Base-by-base conservation (phyloP, 2,113 vertebrate genomes). In the Aleadryas rufinucha region DNA sequence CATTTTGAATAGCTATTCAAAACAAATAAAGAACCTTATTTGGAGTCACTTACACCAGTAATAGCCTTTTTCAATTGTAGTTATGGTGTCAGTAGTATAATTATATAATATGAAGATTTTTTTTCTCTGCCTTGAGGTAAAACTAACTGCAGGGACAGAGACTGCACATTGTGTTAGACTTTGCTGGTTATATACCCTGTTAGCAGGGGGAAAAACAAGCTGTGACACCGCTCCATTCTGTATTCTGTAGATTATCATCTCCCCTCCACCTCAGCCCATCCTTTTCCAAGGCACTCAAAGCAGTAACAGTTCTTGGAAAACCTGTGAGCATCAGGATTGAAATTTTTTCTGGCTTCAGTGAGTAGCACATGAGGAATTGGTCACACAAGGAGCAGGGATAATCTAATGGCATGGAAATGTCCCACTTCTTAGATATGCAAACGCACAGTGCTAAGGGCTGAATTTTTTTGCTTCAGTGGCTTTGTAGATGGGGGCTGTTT, bases 11-110 rank as follows among this genome's bases (percentile, higher is more conserved):
- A 89, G 59, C n/a, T 86, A 41, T 85, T 90, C 2, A 11, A 56
- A 90, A 72, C 11, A 33, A 88, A 47, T 80, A 44, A 78, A 71
- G 64, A 86, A 86, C 56, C n/a, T 86, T 90, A 90, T 88, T 93
- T 92, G 44, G 56, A 93, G 56, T 90, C 31, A 75, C 84, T 95
- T 92, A 71, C 1, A n/a, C 10, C 28, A 78, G 37, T 92, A 94
- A 86, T 49, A 86, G 53, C 71, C 57, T 79, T 97, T 95, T 88
- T 90, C 85, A 84, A 70, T 94, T 85, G 90, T 94, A 90, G 71
- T 90, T 97, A 81, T 70, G n/a, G 33, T 94, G 76, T 94, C 79
- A 86, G 21, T 88, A 66, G 54, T 71, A 86, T 93, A 88, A 93
- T 92, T 93, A 86, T 84, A 88, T 94, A 87, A 87, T 70, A 78